Conservation (phyloP, 30 jellyfish, hydroid and myxozoan genomes). For the Hydractinia symbiolongicarpus region DNA sequence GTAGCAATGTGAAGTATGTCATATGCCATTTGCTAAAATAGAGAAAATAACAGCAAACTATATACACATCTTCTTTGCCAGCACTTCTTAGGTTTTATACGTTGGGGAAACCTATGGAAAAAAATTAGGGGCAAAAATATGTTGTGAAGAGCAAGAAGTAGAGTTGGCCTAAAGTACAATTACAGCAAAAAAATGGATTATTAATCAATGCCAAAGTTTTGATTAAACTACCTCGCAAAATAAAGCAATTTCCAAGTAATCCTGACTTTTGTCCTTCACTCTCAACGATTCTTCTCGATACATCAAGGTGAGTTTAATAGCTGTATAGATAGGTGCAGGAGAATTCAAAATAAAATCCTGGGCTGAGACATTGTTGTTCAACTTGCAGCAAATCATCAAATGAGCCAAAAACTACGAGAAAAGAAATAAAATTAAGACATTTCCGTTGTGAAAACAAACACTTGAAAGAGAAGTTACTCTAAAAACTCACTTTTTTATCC, state of each 20-base stretch:
- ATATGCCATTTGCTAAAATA: constrained; percentile 48
- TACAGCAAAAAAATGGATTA: too few relatives aligned
- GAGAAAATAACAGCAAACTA: not conserved
- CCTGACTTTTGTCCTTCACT: constrained; percentile 87
- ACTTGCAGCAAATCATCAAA: constrained; percentile 85
- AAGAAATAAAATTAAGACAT: not conserved
- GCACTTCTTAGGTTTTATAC: not conserved
- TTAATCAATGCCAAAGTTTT: not conserved
- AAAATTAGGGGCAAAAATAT: not conserved
- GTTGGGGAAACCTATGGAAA: not conserved
- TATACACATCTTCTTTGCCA: not conserved
- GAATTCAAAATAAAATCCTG: constrained; percentile 86
- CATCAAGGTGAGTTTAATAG: constrained; percentile 69
- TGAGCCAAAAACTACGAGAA: constrained; percentile 65
- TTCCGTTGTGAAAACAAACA: not conserved
- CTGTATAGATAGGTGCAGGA: constrained; percentile 94
- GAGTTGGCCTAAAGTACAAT: not conserved
- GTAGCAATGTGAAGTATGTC: constrained; percentile 78
- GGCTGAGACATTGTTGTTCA: constrained; percentile 73
- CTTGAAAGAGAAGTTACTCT: not conserved
- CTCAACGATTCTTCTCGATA: constrained; percentile 73
- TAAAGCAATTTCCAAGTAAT: constrained; percentile 64
- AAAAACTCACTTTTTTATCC: constrained; percentile 62
- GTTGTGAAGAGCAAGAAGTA: not conserved
- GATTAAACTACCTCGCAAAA: constrained; percentile 48